phyloP scores from a whole-genome alignment of 2,888 invertebrate genomes.

The Cephus nigrinus region DNA sequence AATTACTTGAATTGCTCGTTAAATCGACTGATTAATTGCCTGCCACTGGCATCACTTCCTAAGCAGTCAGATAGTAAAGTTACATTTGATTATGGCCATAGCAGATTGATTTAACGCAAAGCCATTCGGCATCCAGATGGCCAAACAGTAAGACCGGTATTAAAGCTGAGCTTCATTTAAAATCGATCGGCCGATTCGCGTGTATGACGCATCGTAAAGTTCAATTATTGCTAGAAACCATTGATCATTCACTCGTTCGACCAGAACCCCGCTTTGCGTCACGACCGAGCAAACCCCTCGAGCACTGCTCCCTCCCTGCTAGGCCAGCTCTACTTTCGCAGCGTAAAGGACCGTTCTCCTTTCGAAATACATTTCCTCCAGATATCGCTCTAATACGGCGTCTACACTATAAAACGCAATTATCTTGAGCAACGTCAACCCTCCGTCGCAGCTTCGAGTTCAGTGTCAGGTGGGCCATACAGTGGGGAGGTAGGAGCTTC shows the following conservation, averaged over 20 bases:
- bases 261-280: not conserved
- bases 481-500: not conserved
- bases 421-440: constrained; percentile 41
- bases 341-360: not conserved
- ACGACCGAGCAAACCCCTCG: not conserved
- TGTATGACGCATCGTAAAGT: constrained; percentile 8
- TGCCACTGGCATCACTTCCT: not conserved
- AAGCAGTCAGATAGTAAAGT: not conserved
- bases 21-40: not conserved
- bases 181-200: not conserved
- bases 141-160: not conserved
- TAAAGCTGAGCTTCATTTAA: not conserved
- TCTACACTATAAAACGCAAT: constrained; percentile 25
- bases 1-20: not conserved
- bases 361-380: not conserved
- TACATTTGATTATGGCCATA: not conserved
- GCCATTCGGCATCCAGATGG: not conserved
- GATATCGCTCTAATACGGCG: not conserved
- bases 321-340: not conserved
- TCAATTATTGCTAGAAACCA: not conserved
- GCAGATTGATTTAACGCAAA: not conserved
- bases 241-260: not conserved
- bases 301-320: not conserved
- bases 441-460: constrained; percentile 29
- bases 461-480: not conserved